Evolutionary conservation across 2,797 vertebrate genomes (phyloP).

Genomic region (Aeoliscus strigatus): DNA sequence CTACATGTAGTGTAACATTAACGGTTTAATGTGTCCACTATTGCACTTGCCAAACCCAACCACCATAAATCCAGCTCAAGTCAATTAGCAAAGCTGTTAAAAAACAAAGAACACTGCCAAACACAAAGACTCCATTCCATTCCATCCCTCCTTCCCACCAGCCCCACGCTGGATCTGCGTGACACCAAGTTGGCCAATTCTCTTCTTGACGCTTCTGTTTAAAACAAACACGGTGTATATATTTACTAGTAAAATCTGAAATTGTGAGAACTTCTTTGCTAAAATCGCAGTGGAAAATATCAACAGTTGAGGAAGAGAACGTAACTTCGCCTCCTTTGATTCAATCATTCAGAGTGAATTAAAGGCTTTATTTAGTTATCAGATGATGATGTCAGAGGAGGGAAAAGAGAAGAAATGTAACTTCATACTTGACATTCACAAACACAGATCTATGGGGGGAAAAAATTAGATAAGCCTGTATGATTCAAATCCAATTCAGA

Average conservation of each 20-base stretch:
- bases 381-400: constrained; percentile 1
- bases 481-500: too few relatives aligned
- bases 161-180: constrained; percentile 6
- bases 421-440: too few relatives aligned
- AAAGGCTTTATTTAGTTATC: background rate
- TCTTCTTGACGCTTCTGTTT: too few relatives aligned
- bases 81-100: constrained; percentile 27
- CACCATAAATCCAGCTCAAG: constrained; percentile 28
- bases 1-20: constrained; percentile 25
- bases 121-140: constrained; percentile 13
- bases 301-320: too few relatives aligned
- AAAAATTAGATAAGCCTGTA: too few relatives aligned
- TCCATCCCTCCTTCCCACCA: constrained; percentile 9
- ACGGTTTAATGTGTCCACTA: constrained; percentile 33
- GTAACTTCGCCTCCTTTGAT: too few relatives aligned
- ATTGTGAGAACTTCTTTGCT: too few relatives aligned
- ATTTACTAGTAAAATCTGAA: too few relatives aligned
- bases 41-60: constrained; percentile 18
- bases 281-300: too few relatives aligned
- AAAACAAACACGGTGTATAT: too few relatives aligned
- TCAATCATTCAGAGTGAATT: background rate
- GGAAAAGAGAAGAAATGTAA: background rate
- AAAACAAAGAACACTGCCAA: constrained; percentile 15
- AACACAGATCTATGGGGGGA: too few relatives aligned
- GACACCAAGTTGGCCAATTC: constrained; percentile 15